Conservation (phyloP, 2,888 invertebrate genomes). For the Agrypnus murinus region DNA sequence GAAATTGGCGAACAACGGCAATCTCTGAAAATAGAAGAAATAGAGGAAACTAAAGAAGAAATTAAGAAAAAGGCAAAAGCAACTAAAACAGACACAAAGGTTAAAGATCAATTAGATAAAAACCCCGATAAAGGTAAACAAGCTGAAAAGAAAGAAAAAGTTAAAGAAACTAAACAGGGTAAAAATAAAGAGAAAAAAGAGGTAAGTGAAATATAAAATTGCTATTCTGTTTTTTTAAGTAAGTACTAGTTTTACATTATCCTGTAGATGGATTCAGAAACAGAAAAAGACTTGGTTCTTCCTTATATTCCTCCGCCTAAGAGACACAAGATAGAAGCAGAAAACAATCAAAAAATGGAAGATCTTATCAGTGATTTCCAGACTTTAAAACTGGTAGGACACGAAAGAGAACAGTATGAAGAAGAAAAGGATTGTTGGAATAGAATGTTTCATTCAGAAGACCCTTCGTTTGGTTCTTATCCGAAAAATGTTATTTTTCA, state of each 20-base stretch:
- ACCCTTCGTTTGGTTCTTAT: slow-evolving; percentile 30
- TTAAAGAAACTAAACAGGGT: slow-evolving; percentile 30
- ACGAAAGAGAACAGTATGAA: slow-evolving; percentile 26
- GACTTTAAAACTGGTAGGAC: slow-evolving; percentile 25
- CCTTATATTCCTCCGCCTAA: slow-evolving; percentile 50
- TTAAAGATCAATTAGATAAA: no score
- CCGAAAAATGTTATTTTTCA: slow-evolving; percentile 28
- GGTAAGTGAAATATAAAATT: slow-evolving; percentile 16
- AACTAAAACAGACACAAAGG: no score
- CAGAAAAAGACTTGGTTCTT: slow-evolving; percentile 32
- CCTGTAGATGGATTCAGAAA: not conserved
- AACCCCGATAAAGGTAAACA: not conserved
- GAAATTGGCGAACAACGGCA: no score
- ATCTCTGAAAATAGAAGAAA: not conserved
- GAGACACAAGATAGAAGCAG: slow-evolving; percentile 38
- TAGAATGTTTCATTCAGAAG: slow-evolving; percentile 37
- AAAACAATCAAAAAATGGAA: slow-evolving; percentile 23
- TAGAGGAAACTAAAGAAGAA: not conserved
- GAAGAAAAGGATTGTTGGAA: slow-evolving; percentile 6
- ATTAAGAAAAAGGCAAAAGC: not conserved
- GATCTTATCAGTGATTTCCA: slow-evolving; percentile 37
- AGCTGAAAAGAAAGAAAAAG: slow-evolving; percentile 29
- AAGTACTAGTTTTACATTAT: not conserved
- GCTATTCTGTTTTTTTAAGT: no score
- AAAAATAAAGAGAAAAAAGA: slow-evolving; percentile 45